These are phyloP conservation scores for Phylloscopus collybita DNA, from an alignment of 2,797 vertebrate species.

Conservation along the genomic window DNA sequence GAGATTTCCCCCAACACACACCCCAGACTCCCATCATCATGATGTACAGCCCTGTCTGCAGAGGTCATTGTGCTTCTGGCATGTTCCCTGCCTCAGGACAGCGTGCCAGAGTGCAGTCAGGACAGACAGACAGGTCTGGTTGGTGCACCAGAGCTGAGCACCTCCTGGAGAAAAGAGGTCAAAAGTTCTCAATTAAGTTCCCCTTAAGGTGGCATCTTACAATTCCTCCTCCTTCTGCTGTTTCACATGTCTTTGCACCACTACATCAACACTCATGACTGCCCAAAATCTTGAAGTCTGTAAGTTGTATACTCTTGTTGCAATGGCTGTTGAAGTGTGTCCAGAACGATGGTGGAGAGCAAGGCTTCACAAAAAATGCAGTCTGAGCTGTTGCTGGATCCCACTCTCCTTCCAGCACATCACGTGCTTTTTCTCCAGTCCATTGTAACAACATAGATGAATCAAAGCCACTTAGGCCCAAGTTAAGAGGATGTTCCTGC, in stretches of 20 bases:
- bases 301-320: not conserved
- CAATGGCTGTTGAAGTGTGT: not conserved
- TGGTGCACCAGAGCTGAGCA: not conserved
- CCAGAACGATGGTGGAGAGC: not conserved
- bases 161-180: not conserved
- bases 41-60: not conserved
- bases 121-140: not conserved
- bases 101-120: not conserved
- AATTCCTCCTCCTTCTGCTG: not conserved
- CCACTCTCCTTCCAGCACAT: not conserved
- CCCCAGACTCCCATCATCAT: not conserved
- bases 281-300: not conserved
- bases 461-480: not conserved
- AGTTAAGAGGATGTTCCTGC: not conserved
- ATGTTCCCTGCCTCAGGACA: not conserved
- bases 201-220: not conserved
- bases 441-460: rapidly evolving
- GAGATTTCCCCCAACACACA: not conserved
- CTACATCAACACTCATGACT: not conserved
- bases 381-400: not conserved
- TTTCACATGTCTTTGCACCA: not conserved
- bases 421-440: not conserved
- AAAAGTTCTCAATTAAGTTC: not conserved
- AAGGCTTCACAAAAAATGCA: not conserved
- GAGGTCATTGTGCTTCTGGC: not conserved